Percentiles rank a stretch among this genome's conserved stretches.
These are phyloP conservation scores for Cataglyphis rosenhaueri DNA, from an alignment of 2,888 invertebrate genomes.

Conservation along the genomic window DNA sequence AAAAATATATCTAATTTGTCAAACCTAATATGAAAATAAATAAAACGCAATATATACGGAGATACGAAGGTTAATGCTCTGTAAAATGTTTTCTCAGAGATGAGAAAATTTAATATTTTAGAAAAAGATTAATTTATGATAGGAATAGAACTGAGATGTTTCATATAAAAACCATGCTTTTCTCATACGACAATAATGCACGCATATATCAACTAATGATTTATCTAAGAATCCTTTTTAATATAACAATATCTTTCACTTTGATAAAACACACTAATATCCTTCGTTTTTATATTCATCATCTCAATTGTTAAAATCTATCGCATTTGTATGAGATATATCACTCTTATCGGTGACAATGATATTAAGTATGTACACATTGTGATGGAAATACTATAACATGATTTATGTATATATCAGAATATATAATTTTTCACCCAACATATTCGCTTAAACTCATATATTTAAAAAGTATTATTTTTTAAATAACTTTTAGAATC, in stretches of 20 bases:
- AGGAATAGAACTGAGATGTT: slow-evolving; percentile 6
- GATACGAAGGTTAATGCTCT: slow-evolving; percentile 4
- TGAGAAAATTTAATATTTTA: slow-evolving; percentile 25
- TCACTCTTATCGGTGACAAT: slow-evolving; percentile 4
- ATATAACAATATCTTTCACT: background rate
- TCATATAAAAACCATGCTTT: background rate
- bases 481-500: background rate
- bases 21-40: slow-evolving; percentile 37
- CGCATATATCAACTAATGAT: background rate
- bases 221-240: slow-evolving; percentile 3
- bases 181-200: slow-evolving; percentile 8
- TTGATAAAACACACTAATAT: background rate
- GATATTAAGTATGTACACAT: background rate
- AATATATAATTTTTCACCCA: background rate
- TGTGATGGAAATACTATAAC: background rate
- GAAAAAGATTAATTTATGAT: slow-evolving; percentile 17
- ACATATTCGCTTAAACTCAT: background rate
- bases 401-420: background rate
- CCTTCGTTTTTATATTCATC: slow-evolving; percentile 11
- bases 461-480: slow-evolving; percentile 4
- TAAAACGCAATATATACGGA: slow-evolving; percentile 9
- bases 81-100: background rate
- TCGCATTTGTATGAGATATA: slow-evolving; percentile 30
- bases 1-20: slow-evolving; percentile 11
- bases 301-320: slow-evolving; percentile 8